A percentile compares a stretch with the other conserved stretches of the same genome.
Conservation (phyloP, 1,140 invertebrate genomes). For the Drosophila littoralis region DNA sequence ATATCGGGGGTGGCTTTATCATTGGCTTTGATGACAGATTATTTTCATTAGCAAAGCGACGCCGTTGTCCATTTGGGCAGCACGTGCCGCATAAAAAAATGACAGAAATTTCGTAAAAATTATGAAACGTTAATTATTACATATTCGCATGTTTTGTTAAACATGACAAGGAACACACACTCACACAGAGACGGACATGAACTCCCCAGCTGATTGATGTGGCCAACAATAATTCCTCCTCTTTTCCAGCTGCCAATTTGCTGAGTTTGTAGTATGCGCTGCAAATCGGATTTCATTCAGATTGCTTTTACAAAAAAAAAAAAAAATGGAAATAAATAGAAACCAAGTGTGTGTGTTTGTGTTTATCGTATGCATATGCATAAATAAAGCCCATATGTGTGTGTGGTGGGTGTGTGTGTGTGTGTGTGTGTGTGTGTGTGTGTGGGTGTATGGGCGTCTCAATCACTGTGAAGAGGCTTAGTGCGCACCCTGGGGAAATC, state of each 20-base stretch:
- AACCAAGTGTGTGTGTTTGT: constrained; percentile 31
- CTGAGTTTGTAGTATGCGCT: constrained; percentile 58
- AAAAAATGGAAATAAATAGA: constrained; percentile 18
- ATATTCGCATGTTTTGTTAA: constrained; percentile 63
- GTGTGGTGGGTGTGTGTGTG: constrained; percentile 57
- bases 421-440: constrained; percentile 41
- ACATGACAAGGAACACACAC: constrained; percentile 39
- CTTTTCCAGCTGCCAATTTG: constrained; percentile 65
- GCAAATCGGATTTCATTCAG: constrained; percentile 75
- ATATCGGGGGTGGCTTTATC: constrained; percentile 40
- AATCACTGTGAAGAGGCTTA: constrained; percentile 81
- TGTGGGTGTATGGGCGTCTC: constrained; percentile 33
- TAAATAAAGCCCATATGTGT: constrained; percentile 40
- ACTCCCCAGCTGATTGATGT: constrained; percentile 54
- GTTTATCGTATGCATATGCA: constrained; percentile 57
- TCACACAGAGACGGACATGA: no score
- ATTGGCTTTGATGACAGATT: constrained; percentile 81
- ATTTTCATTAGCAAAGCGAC: constrained; percentile 72
- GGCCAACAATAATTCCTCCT: constrained; percentile 38
- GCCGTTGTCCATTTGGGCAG: constrained; percentile 40
- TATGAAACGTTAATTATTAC: constrained; percentile 76
- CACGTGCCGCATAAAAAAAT: constrained; percentile 24
- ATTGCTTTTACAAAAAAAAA: constrained; percentile 46
- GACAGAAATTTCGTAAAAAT: constrained; percentile 34
- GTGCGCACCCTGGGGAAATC: constrained; percentile 77